A percentile compares a stretch with the other conserved stretches of the same genome.
Conservation (phyloP, 1,140 invertebrate genomes). For the Drepana arcuata region DNA sequence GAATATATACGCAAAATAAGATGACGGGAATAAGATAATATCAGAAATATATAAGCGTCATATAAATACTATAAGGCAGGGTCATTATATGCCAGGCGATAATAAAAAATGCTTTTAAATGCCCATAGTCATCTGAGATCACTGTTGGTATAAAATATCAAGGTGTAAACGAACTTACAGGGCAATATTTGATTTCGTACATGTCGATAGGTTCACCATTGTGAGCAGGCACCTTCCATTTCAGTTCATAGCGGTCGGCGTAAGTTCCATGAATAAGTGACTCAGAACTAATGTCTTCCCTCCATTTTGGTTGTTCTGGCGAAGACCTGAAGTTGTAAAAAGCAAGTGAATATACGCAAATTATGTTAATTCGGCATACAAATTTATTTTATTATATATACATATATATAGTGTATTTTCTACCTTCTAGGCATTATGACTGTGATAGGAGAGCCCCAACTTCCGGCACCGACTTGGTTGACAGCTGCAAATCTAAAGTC, state of each 20-base stretch:
- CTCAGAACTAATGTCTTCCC: constrained; percentile 51
- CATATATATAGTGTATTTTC: neutral
- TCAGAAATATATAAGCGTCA: too few species aligned
- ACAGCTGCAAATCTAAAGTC: constrained; percentile 87
- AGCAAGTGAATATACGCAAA: too few species aligned
- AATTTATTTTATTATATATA: too few species aligned
- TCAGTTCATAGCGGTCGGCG: constrained; percentile 83
- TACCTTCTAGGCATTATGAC: constrained; percentile 73
- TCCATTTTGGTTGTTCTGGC: constrained; percentile 62
- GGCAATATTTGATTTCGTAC: constrained; percentile 86
- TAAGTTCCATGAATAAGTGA: constrained; percentile 71
- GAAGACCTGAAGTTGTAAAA: constrained; percentile 34
- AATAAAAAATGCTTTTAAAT: too few species aligned
- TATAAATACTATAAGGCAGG: too few species aligned
- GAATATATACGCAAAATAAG: too few species aligned
- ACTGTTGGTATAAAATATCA: too few species aligned
- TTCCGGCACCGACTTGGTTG: constrained; percentile 87
- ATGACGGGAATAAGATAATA: too few species aligned
- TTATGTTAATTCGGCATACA: too few species aligned
- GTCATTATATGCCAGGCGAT: too few species aligned
- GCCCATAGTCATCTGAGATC: too few species aligned
- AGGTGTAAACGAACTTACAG: too few species aligned
- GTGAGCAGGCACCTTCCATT: constrained; percentile 87
- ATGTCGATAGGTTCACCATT: constrained; percentile 91
- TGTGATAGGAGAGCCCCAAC: constrained; percentile 75